A percentile compares a stretch with the other conserved stretches of the same genome.
phyloP scores from a whole-genome alignment of 2,888 invertebrate genomes.

The Sturmia bella region DNA sequence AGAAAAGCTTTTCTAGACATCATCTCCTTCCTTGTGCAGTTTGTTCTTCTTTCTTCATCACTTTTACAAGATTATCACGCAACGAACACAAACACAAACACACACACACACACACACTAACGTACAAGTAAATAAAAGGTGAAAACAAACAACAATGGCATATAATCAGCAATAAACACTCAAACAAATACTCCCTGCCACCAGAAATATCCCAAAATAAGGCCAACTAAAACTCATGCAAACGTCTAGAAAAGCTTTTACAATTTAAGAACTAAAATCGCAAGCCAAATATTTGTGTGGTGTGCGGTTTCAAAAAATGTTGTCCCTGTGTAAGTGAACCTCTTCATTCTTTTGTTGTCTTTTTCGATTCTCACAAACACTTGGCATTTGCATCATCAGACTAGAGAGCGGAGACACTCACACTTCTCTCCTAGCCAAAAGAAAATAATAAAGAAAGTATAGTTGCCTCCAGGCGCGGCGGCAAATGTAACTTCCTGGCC shows the following conservation, averaged over 20 bases:
- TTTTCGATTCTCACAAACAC: background rate
- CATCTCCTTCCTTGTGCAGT: conserved; percentile 26
- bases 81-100: background rate
- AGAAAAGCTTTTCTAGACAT: conserved; percentile 60
- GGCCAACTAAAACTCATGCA: no score
- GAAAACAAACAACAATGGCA: conserved; percentile 10
- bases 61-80: conserved; percentile 4
- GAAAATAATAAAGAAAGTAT: no score
- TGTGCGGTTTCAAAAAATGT: background rate
- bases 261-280: conserved; percentile 8
- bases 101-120: background rate
- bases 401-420: no score
- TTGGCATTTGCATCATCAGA: no score
- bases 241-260: conserved; percentile 44
- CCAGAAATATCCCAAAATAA: background rate
- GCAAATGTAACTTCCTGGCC: no score
- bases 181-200: no score
- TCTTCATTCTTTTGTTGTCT: background rate
- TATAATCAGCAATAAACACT: background rate
- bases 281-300: conserved; percentile 63
- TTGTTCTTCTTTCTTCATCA: background rate
- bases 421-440: no score
- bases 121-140: conserved; percentile 2
- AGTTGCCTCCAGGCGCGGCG: no score
- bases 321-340: conserved; percentile 6